Percentiles rank a stretch among this genome's conserved stretches.
Conservation (phyloP, 2,888 invertebrate genomes). For the Beris chalybata region DNA sequence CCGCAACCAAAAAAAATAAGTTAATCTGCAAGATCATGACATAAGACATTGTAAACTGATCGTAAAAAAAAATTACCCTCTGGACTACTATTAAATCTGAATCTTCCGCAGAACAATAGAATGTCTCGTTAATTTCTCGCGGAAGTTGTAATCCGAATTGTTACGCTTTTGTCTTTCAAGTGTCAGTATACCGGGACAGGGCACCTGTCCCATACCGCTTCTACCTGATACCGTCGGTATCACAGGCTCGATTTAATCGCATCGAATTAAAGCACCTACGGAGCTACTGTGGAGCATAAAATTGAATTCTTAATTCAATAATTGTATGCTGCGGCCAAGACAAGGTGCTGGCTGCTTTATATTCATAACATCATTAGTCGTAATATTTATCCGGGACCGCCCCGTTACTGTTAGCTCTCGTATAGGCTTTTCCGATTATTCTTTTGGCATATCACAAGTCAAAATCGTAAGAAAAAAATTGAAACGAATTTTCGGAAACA, state of each 20-base stretch:
- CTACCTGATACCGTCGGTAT: background rate
- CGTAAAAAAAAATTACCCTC: no score
- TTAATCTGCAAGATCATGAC: constrained; percentile 10
- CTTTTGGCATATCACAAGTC: background rate
- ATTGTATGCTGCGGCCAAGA: constrained; percentile 3
- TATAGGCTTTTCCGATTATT: background rate
- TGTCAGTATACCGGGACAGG: background rate
- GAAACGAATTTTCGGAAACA: constrained; percentile 4
- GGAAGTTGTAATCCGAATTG: background rate
- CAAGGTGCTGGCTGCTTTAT: constrained; percentile 3
- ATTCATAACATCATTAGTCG: constrained; percentile 20
- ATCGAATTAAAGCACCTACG: constrained; percentile 1
- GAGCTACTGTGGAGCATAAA: background rate
- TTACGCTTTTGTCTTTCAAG: background rate
- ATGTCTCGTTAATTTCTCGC: constrained; percentile 5
- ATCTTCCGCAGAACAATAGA: background rate
- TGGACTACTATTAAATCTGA: no score
- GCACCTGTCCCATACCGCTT: background rate
- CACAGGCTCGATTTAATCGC: background rate
- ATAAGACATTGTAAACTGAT: background rate
- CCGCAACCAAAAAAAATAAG: background rate
- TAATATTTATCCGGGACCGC: constrained; percentile 19
- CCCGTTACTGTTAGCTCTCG: constrained; percentile 3
- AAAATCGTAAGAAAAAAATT: background rate
- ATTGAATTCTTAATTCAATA: constrained; percentile 10